Percentiles rank a stretch among this genome's conserved stretches.
Conservation (phyloP, 2,797 vertebrate genomes). For the Clamator glandarius region DNA sequence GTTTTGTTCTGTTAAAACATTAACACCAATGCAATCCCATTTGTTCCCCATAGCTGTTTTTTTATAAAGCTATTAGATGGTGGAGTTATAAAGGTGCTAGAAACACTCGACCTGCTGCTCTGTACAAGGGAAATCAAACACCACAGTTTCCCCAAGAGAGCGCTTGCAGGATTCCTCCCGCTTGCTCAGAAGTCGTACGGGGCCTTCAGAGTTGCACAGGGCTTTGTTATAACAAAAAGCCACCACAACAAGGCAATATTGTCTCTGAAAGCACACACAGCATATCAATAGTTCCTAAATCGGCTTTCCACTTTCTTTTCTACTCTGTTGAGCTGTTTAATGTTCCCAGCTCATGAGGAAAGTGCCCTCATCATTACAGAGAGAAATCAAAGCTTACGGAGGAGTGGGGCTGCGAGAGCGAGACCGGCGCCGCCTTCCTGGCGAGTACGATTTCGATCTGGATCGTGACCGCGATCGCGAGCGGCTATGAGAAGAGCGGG, state of each 20-base stretch:
- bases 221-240: not conserved
- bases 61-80: not conserved
- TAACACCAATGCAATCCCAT: not conserved
- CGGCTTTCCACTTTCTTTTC: not conserved
- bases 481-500: constrained; percentile 86
- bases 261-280: rapidly evolving
- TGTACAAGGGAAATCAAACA: not conserved
- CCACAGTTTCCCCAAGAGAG: not conserved
- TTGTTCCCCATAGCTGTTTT: not conserved
- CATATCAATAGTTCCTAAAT: not conserved
- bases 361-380: not conserved
- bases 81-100: not conserved
- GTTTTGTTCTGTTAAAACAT: not conserved
- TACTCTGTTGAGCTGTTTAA: not conserved
- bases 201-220: rapidly evolving
- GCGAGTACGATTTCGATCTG: constrained; percentile 88
- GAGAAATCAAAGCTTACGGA: constrained; percentile 80
- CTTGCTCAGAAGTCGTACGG: not conserved
- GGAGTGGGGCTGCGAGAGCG: constrained; percentile 91
- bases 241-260: not conserved
- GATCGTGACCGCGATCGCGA: constrained; percentile 88
- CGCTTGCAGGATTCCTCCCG: not conserved
- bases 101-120: not conserved
- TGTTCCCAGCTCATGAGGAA: not conserved
- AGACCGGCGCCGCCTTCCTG: constrained; percentile 82